phyloP scores from a whole-genome alignment of 2,888 invertebrate genomes.

The Eilema sororculum region DNA sequence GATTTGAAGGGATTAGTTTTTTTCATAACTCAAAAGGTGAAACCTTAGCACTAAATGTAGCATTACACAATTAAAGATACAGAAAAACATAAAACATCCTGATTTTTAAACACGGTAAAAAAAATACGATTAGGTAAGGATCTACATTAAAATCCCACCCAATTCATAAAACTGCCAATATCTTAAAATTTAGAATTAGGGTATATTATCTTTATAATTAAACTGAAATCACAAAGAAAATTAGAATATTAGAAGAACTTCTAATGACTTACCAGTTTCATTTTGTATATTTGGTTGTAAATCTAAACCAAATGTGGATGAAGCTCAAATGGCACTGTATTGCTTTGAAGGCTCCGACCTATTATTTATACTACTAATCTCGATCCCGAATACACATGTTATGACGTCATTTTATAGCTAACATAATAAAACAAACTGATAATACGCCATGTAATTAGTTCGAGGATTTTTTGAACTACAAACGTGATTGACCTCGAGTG shows the following conservation, averaged over 20 bases:
- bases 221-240: too few species aligned
- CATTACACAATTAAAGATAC: too few species aligned
- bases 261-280: slow-evolving; percentile 79
- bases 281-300: slow-evolving; percentile 57
- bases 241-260: slow-evolving; percentile 16
- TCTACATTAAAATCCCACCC: too few species aligned
- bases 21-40: too few species aligned
- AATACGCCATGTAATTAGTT: slow-evolving; percentile 75
- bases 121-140: too few species aligned
- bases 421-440: slow-evolving; percentile 64
- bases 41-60: too few species aligned
- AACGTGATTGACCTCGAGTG: slow-evolving; percentile 74
- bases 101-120: too few species aligned
- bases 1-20: too few species aligned
- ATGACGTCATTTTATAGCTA: slow-evolving; percentile 72
- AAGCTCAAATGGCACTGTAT: slow-evolving; percentile 64
- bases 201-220: too few species aligned
- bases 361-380: slow-evolving; percentile 76
- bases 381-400: slow-evolving; percentile 72
- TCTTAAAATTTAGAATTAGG: too few species aligned
- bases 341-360: slow-evolving; percentile 64
- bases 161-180: too few species aligned
- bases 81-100: too few species aligned
- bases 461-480: slow-evolving; percentile 56
- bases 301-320: slow-evolving; percentile 51